These are phyloP conservation scores for Strix uralensis DNA, from an alignment of 2,113 vertebrate species.

Conservation along the genomic window DNA sequence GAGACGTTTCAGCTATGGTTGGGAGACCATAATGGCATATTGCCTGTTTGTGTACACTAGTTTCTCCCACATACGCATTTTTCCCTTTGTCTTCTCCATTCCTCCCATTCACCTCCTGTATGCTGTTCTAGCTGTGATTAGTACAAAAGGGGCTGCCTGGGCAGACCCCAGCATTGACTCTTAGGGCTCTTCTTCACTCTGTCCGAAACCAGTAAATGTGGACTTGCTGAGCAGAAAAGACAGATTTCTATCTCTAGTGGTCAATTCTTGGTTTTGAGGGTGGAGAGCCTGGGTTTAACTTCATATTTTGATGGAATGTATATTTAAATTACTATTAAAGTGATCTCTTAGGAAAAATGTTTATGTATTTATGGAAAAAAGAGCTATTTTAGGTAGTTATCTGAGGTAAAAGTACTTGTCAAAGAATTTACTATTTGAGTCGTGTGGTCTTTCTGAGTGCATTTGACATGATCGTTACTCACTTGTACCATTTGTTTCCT, in stretches of 20 bases:
- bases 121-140: not conserved
- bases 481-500: conserved; percentile 11
- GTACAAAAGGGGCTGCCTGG: not conserved
- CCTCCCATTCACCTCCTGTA: not conserved
- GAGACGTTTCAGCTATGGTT: not conserved
- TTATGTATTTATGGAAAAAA: not conserved
- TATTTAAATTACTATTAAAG: not conserved
- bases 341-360: not conserved
- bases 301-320: not conserved
- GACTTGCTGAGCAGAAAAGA: not conserved
- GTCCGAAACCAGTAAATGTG: not conserved
- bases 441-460: not conserved
- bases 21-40: not conserved
- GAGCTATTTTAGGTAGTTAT: not conserved
- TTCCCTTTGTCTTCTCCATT: not conserved
- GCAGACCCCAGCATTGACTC: not conserved
- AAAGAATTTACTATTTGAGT: not conserved
- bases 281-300: not conserved
- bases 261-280: not conserved
- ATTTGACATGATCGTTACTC: not conserved
- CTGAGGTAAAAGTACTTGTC: not conserved
- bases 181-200: not conserved
- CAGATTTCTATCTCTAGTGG: not conserved
- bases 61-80: not conserved
- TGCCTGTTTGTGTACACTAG: not conserved